These are phyloP conservation scores for Homarus americanus DNA, from an alignment of 1,140 invertebrate species.

Conservation along the genomic window DNA sequence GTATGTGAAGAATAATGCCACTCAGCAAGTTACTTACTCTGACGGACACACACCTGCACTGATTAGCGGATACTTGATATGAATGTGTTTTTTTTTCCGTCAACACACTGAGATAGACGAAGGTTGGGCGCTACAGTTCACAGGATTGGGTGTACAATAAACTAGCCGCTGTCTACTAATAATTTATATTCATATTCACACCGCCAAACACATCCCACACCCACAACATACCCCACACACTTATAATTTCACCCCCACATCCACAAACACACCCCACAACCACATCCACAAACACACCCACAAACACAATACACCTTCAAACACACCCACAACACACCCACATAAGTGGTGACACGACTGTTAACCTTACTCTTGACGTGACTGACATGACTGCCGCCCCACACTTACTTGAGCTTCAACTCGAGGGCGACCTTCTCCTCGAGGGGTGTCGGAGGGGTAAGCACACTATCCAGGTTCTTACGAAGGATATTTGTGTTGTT, in stretches of 20 bases:
- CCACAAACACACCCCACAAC: not conserved
- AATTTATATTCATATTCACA: not conserved
- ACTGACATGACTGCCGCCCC: too few species aligned
- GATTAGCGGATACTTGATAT: not conserved
- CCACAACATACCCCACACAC: not conserved
- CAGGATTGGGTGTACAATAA: not conserved
- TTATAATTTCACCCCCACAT: not conserved
- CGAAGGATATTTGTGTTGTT: slow-evolving; percentile 82
- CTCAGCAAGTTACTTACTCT: not conserved
- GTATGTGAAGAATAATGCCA: not conserved
- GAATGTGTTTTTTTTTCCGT: too few species aligned
- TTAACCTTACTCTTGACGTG: not conserved
- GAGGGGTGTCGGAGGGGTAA: not conserved
- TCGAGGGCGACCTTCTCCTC: slow-evolving; percentile 13
- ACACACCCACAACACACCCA: too few species aligned
- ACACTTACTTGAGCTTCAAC: slow-evolving; percentile 26
- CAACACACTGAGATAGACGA: too few species aligned
- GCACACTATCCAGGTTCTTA: slow-evolving; percentile 81
- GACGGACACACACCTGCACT: not conserved
- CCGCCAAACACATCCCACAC: not conserved
- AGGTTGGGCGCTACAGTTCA: not conserved
- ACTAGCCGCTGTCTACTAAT: not conserved
- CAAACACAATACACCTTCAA: not conserved
- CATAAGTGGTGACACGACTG: not conserved
- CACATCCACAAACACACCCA: not conserved